Evolutionary conservation across 2,888 invertebrate species (phyloP).

Genomic region (Liopterus haemorrhoidalis): DNA sequence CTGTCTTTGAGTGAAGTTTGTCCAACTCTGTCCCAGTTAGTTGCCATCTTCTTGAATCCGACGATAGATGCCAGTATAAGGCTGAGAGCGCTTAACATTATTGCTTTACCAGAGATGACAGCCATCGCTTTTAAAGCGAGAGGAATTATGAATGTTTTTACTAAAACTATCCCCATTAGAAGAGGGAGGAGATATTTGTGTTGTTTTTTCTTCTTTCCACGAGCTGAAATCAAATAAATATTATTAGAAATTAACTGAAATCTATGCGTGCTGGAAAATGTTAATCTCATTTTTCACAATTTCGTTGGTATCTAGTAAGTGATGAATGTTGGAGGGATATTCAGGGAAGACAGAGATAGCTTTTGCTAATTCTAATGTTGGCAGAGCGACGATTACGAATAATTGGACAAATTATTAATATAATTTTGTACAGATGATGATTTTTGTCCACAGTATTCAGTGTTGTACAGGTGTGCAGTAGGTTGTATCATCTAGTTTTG

Average conservation of each 20-base stretch:
- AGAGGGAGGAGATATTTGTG: constrained; percentile 56
- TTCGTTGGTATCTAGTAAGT: too few relatives aligned
- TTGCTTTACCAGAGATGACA: constrained; percentile 57
- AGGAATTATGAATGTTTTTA: constrained; percentile 62
- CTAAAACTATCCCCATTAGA: constrained; percentile 57
- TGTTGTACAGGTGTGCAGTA: too few relatives aligned
- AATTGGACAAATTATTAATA: too few relatives aligned
- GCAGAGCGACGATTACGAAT: too few relatives aligned
- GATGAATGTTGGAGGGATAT: too few relatives aligned
- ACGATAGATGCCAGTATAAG: constrained; percentile 57
- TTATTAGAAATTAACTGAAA: background rate
- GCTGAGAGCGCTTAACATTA: constrained; percentile 50
- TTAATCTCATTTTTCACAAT: too few relatives aligned
- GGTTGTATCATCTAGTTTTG: too few relatives aligned
- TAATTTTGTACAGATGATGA: too few relatives aligned
- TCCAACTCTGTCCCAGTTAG: constrained; percentile 12
- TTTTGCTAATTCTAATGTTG: too few relatives aligned
- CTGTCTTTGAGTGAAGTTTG: too few relatives aligned
- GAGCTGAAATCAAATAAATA: constrained; percentile 34
- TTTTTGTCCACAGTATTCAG: too few relatives aligned
- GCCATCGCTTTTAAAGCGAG: constrained; percentile 63
- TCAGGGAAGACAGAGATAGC: too few relatives aligned
- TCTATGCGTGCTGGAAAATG: background rate
- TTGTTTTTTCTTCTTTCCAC: constrained; percentile 43
- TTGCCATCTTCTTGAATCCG: constrained; percentile 52